phyloP scores from a whole-genome alignment of 2,888 invertebrate species.

The Napeogenes inachia region DNA sequence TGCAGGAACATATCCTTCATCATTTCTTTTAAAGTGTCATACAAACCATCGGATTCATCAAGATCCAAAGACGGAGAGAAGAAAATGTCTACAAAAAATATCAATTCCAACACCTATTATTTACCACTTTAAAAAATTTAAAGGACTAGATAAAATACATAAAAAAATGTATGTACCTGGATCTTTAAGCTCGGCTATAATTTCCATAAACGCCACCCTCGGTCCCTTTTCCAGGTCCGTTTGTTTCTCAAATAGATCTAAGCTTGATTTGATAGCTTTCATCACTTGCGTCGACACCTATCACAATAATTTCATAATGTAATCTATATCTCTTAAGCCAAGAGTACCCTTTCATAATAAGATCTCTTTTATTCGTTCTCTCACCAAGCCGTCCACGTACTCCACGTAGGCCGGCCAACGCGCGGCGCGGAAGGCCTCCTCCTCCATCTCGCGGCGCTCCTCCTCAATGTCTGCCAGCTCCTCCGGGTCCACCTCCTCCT shows the following conservation, averaged over 20 bases:
- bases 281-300: constrained; percentile 66
- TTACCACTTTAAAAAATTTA: background rate
- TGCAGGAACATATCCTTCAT: constrained; percentile 87
- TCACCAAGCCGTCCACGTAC: constrained; percentile 66
- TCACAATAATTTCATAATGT: too few relatives aligned
- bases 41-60: constrained; percentile 81
- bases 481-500: constrained; percentile 55
- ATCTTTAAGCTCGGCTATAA: constrained; percentile 84
- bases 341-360: background rate
- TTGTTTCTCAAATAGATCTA: constrained; percentile 78
- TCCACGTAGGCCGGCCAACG: constrained; percentile 73
- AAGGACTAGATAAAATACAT: background rate
- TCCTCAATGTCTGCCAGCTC: constrained; percentile 65
- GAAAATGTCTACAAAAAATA: constrained; percentile 71
- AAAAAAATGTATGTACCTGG: constrained; percentile 65
- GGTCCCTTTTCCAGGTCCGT: constrained; percentile 77
- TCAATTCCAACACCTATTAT: background rate
- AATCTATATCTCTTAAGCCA: too few relatives aligned
- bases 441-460: constrained; percentile 61
- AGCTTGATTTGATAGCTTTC: constrained; percentile 69
- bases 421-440: constrained; percentile 54
- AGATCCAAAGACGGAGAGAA: constrained; percentile 85
- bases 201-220: constrained; percentile 84
- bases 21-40: constrained; percentile 81
- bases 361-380: constrained; percentile 14